These are phyloP conservation scores for Tautogolabrus adspersus DNA, from an alignment of 2,113 vertebrate genomes.

Conservation along the genomic window DNA sequence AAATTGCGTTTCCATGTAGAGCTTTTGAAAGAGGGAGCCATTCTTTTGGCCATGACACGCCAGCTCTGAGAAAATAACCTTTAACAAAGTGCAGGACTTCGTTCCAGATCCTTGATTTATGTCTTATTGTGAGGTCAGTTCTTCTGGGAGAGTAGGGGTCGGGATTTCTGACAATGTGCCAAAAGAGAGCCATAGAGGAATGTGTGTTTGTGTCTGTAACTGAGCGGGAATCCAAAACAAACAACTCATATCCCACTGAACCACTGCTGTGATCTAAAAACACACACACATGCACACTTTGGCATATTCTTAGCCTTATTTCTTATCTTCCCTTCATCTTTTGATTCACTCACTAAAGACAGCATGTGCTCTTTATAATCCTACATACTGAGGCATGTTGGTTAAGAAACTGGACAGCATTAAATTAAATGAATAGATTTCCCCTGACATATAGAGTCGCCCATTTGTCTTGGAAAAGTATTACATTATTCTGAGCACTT, in stretches of 20 bases:
- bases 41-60: background rate
- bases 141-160: conserved; percentile 31
- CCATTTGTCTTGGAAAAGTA: too few relatives aligned
- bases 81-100: background rate
- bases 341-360: background rate
- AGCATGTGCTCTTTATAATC: background rate
- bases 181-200: conserved; percentile 24
- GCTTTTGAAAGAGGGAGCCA: conserved; percentile 13
- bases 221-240: conserved; percentile 46
- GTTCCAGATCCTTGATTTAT: conserved; percentile 28
- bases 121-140: conserved; percentile 44
- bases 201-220: conserved; percentile 45
- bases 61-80: conserved; percentile 46
- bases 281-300: conserved; percentile 5
- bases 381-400: background rate
- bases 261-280: background rate
- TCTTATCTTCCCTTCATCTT: background rate
- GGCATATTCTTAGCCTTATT: background rate
- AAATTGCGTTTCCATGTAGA: background rate
- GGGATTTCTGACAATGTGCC: conserved; percentile 43
- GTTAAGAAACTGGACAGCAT: background rate
- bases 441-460: background rate
- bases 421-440: background rate
- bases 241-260: conserved; percentile 17
- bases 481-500: background rate